These are phyloP conservation scores for Cyrtodaria siliqua DNA, from an alignment of 2,888 invertebrate species.

Conservation along the genomic window DNA sequence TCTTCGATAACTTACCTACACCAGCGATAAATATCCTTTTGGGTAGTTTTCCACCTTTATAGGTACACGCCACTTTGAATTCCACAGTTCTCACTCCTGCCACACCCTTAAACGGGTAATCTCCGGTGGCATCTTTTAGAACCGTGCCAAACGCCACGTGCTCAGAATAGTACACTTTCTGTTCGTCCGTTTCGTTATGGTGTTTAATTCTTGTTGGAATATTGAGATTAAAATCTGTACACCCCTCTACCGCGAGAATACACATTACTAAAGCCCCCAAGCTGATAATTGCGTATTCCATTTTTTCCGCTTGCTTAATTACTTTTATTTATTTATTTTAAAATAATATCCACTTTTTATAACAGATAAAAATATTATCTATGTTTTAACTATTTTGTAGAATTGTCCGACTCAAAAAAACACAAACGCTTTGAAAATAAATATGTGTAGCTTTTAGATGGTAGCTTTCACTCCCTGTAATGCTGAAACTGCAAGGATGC, in stretches of 20 bases:
- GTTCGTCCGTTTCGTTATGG: slow-evolving; percentile 7
- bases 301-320: no score
- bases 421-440: no score
- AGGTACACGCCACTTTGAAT: slow-evolving; percentile 7
- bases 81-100: slow-evolving; percentile 13
- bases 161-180: slow-evolving; percentile 20
- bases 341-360: no score
- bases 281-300: no score
- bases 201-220: not conserved
- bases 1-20: slow-evolving; percentile 9
- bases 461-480: no score
- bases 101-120: not conserved
- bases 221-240: not conserved
- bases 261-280: no score
- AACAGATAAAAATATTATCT: no score
- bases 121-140: not conserved
- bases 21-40: not conserved
- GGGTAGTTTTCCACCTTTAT: slow-evolving; percentile 1
- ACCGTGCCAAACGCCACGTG: slow-evolving; percentile 14
- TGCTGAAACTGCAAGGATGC: no score
- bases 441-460: no score
- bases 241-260: not conserved
- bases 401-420: no score
- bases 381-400: no score
- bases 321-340: no score